phyloP scores from a whole-genome alignment of 2,888 invertebrate genomes.

The Eupithecia subumbrata region DNA sequence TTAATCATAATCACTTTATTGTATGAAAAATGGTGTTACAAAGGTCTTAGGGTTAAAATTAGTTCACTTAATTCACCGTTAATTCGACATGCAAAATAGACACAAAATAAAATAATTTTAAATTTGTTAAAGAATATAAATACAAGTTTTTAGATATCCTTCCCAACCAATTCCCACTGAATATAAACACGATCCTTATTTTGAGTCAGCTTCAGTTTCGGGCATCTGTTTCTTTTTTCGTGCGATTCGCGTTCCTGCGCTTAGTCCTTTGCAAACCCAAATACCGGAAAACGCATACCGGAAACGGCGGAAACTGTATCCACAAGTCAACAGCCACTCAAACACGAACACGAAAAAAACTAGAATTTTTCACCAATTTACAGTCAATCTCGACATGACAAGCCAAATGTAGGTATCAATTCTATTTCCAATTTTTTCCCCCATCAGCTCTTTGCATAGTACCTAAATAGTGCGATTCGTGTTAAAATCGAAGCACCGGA shows the following conservation, averaged over 20 bases:
- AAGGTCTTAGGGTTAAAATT: too few relatives aligned
- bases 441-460: not conserved
- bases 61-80: too few relatives aligned
- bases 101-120: too few relatives aligned
- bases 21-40: too few relatives aligned
- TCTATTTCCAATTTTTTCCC: constrained; percentile 5
- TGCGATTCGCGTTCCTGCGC: not conserved
- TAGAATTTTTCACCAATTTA: constrained; percentile 3
- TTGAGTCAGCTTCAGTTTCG: not conserved
- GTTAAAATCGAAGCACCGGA: not conserved
- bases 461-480: constrained; percentile 8
- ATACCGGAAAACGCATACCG: not conserved
- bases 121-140: too few relatives aligned
- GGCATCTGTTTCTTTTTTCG: not conserved
- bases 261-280: not conserved
- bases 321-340: not conserved
- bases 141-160: not conserved
- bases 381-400: constrained; percentile 17
- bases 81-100: too few relatives aligned
- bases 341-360: not conserved
- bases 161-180: not conserved
- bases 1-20: too few relatives aligned
- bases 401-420: constrained; percentile 15
- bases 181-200: not conserved
- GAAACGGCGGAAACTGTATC: not conserved